Conservation (phyloP, 2,113 vertebrate genomes). For the Psettodes erumei region DNA sequence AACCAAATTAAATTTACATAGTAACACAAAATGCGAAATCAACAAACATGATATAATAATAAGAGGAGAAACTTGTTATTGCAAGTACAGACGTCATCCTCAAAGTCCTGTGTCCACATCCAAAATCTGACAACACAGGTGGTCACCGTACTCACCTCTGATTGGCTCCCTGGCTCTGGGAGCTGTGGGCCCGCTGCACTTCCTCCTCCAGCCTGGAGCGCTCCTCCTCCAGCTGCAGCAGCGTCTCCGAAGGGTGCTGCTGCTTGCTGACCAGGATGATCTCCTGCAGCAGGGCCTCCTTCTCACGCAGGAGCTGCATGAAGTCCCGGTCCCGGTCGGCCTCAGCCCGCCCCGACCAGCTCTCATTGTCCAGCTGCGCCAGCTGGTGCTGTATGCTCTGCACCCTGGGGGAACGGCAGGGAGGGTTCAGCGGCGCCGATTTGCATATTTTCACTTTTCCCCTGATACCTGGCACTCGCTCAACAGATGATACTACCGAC, state of each 20-base stretch:
- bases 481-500: background rate
- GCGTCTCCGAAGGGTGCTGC: conserved; percentile 84
- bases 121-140: background rate
- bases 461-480: background rate
- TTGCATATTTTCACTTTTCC: background rate
- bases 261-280: conserved; percentile 92
- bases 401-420: conserved; percentile 81
- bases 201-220: conserved; percentile 91
- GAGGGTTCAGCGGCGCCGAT: background rate
- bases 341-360: conserved; percentile 95
- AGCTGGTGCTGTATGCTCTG: conserved; percentile 94
- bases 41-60: background rate
- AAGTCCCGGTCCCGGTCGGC: conserved; percentile 91
- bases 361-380: conserved; percentile 92
- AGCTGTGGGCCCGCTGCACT: conserved; percentile 88
- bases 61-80: background rate
- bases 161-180: conserved; percentile 90
- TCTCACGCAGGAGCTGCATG: conserved; percentile 95
- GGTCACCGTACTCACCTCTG: conserved; percentile 86
- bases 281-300: conserved; percentile 96
- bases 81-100: background rate
- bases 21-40: background rate
- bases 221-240: conserved; percentile 90
- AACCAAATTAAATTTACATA: background rate
- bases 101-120: background rate